Conservation (phyloP, 1,140 invertebrate species). For the Drosophila pseudoananassae region DNA sequence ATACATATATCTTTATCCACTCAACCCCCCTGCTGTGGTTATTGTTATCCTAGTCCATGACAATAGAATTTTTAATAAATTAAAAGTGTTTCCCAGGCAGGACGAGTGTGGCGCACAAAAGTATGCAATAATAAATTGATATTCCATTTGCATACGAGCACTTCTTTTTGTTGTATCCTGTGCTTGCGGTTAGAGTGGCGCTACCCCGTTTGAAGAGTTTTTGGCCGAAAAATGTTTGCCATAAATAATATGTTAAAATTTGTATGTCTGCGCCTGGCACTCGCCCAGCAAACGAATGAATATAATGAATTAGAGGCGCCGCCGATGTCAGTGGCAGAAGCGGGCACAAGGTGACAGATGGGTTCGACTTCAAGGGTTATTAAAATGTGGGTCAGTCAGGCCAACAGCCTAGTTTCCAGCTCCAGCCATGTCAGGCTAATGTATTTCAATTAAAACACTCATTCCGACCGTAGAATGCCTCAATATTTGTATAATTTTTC, state of each 20-base stretch:
- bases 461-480: slow-evolving; percentile 41
- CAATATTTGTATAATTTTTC: slow-evolving; percentile 57
- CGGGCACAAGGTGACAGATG: slow-evolving; percentile 17
- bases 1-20: neutral
- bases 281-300: slow-evolving; percentile 33
- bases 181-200: slow-evolving; percentile 19
- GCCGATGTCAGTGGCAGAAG: slow-evolving; percentile 20
- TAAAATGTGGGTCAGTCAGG: slow-evolving; percentile 38
- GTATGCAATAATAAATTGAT: slow-evolving; percentile 72
- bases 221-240: slow-evolving; percentile 45
- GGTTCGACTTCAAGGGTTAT: slow-evolving; percentile 11
- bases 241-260: slow-evolving; percentile 76
- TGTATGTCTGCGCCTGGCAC: slow-evolving; percentile 49
- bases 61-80: slow-evolving; percentile 81
- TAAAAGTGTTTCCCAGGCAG: slow-evolving; percentile 55
- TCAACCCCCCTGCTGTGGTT: slow-evolving; percentile 21
- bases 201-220: slow-evolving; percentile 31
- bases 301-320: slow-evolving; percentile 63
- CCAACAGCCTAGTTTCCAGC: neutral
- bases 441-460: slow-evolving; percentile 65
- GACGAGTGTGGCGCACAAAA: slow-evolving; percentile 34
- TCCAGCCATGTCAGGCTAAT: slow-evolving; percentile 30
- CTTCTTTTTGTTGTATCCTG: slow-evolving; percentile 10
- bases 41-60: slow-evolving; percentile 69
- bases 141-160: slow-evolving; percentile 46